phyloP scores from a whole-genome alignment of 1,140 invertebrate genomes.

The Dendroctonus valens region DNA sequence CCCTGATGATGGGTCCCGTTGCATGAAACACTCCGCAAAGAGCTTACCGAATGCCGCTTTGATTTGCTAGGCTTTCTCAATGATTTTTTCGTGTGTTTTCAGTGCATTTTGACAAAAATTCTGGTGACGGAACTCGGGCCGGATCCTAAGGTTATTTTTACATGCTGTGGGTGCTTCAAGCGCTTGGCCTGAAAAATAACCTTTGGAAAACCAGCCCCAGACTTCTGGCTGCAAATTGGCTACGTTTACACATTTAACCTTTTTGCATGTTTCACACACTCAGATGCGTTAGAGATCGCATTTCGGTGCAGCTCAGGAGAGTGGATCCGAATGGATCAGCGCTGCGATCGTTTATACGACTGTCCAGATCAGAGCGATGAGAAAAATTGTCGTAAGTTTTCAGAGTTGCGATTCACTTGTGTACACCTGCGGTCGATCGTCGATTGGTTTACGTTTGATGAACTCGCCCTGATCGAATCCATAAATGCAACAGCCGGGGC shows the following conservation, averaged over 20 bases:
- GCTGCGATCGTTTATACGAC: constrained; percentile 59
- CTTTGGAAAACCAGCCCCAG: not conserved
- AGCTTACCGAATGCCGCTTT: constrained; percentile 9
- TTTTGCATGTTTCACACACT: constrained; percentile 43
- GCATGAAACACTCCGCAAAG: constrained; percentile 6
- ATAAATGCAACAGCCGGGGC: no score
- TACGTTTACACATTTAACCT: not conserved
- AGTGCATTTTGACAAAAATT: constrained; percentile 15
- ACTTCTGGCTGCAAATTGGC: no score
- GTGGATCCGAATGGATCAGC: constrained; percentile 52
- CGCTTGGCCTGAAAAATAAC: not conserved
- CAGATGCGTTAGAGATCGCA: constrained; percentile 25
- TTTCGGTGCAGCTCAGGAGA: constrained; percentile 63
- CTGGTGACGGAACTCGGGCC: constrained; percentile 11
- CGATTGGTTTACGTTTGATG: no score
- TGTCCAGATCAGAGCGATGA: constrained; percentile 64
- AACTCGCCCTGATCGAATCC: no score
- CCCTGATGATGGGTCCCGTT: not conserved
- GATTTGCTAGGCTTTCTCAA: constrained; percentile 7
- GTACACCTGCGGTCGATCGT: no score
- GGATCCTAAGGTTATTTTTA: constrained; percentile 17
- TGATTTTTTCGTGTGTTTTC: constrained; percentile 9
- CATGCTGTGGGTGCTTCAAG: not conserved
- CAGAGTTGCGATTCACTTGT: no score
- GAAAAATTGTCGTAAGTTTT: constrained; percentile 50